phyloP scores from a whole-genome alignment of 2,888 invertebrate species.

The Mythimna pallens region DNA sequence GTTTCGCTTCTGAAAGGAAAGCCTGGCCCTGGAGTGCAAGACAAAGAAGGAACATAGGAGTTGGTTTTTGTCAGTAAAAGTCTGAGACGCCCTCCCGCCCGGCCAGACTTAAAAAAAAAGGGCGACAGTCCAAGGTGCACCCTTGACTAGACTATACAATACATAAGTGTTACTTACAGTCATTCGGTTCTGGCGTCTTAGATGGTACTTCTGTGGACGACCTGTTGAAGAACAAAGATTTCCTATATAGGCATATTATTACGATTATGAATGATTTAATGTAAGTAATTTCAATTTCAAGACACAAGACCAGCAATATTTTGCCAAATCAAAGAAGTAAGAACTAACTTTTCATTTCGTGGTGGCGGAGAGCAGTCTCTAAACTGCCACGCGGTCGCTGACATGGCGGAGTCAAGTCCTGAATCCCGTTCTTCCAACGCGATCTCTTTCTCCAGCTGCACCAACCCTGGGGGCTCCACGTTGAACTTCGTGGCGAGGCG shows the following conservation, averaged over 20 bases:
- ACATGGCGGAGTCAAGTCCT: slow-evolving; percentile 92
- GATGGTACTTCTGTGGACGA: slow-evolving; percentile 72
- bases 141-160: background rate
- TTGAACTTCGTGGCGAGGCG: slow-evolving; percentile 94
- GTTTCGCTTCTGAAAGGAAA: no score
- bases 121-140: background rate
- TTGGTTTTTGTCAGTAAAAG: no score
- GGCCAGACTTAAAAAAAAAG: background rate
- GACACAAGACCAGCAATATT: background rate
- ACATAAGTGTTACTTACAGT: slow-evolving; percentile 72
- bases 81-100: no score
- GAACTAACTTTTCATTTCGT: slow-evolving; percentile 71
- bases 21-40: no score
- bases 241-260: background rate
- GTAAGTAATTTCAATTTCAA: no score
- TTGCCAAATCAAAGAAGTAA: background rate
- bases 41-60: no score
- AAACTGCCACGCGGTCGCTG: slow-evolving; percentile 93
- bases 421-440: slow-evolving; percentile 94
- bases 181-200: slow-evolving; percentile 77
- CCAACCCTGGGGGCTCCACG: slow-evolving; percentile 95
- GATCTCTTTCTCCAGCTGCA: slow-evolving; percentile 96
- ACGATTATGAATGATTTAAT: no score
- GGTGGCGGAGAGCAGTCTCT: slow-evolving; percentile 84
- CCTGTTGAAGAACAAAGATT: slow-evolving; percentile 69